Evolutionary conservation across 2,113 vertebrate species (phyloP).

Genomic region (Rhegmatorhina hoffmannsi): DNA sequence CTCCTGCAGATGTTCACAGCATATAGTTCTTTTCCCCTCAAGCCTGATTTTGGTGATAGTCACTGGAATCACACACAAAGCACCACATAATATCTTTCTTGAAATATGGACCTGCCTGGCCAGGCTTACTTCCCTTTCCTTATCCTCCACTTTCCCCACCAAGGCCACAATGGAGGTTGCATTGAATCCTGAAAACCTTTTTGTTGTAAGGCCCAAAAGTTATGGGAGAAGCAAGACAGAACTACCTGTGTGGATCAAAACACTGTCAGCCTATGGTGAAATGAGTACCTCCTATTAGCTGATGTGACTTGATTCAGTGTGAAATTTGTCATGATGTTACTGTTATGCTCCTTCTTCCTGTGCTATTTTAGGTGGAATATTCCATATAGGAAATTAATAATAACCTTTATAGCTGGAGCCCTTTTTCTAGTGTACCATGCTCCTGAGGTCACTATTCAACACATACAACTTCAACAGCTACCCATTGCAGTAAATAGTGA

Average conservation of each 20-base stretch:
- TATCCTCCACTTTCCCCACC: background rate
- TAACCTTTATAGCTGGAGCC: background rate
- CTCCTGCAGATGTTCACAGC: background rate
- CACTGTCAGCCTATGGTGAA: background rate
- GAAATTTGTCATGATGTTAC: background rate
- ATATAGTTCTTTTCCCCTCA: background rate
- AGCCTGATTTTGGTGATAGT: background rate
- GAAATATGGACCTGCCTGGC: background rate
- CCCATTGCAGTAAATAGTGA: background rate
- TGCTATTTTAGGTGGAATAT: background rate
- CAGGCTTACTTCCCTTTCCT: background rate
- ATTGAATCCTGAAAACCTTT: background rate
- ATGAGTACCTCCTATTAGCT: background rate
- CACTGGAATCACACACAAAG: background rate
- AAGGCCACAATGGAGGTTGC: background rate
- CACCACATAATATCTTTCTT: accelerated
- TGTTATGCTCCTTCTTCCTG: background rate
- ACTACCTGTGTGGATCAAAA: background rate
- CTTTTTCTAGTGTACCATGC: background rate
- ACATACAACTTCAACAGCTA: background rate
- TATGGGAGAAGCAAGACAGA: background rate
- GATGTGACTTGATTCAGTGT: background rate
- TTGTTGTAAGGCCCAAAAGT: background rate
- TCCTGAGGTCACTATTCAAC: background rate
- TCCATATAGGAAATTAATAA: background rate